Base-by-base conservation (phyloP, 2,888 invertebrate species). In the Rotaria sp. region DNA sequence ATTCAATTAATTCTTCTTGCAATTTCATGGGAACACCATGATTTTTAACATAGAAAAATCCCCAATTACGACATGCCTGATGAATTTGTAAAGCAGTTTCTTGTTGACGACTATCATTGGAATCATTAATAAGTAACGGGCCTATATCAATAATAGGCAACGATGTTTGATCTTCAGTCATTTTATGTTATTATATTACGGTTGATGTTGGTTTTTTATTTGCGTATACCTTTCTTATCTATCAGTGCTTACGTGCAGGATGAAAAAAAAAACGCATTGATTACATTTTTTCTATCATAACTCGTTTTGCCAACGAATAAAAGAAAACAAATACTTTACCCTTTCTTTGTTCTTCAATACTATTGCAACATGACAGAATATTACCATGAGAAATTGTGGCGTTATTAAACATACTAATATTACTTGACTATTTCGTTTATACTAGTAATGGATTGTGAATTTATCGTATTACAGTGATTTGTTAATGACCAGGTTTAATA, bases 1-100 rank as follows among this genome's bases (percentile, higher is more conserved):
- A 57, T 41, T 86, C 50, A 2, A 57, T 48, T 2, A 86, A n/a
- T 74, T 74, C 74, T 74, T 50, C n/a, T 75, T 86, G 86, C 38
- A 86, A 50, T 55, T 59, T 26, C 41, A 41, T 11, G 21, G 74
- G 45, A 35, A 86, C 30, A 38, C 74, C 74, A 55, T 86, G 86
- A 48, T 84, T 84, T 45, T 30, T 86, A 5, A 86, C 57, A n/a
- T 86, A 86, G 50, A 86, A 86, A 80, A 86, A 86, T 21, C 86
- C 86, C 84, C 74, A 50, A 13, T 52, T 24, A n/a, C 50, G 59
- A 48, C 86, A 86, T n/a, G 86, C 86, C 18, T 74, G n/a, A n/a
- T 84, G 84, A 52, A 86, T 84, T 75, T 84, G 21, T 35, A 13
- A 26, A 13, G 86, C 84, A 15, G 48, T 38, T 74, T 86, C 45